These are phyloP conservation scores for Tautogolabrus adspersus DNA, from an alignment of 2,113 vertebrate genomes.

Conservation along the genomic window DNA sequence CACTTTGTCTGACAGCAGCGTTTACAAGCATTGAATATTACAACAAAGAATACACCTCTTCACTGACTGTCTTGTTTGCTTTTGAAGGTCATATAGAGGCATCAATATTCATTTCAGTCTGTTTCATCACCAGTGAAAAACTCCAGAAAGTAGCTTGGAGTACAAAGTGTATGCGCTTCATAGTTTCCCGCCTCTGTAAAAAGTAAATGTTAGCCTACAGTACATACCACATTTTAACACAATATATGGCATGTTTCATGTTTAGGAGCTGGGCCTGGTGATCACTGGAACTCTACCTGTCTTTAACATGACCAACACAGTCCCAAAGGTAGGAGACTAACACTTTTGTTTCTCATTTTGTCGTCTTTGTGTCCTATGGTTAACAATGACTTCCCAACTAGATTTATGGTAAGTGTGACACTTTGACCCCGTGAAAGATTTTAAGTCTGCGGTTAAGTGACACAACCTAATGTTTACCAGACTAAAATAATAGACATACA, in stretches of 20 bases:
- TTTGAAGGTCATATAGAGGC: too few relatives aligned
- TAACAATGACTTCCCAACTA: constrained; percentile 1
- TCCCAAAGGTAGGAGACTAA: constrained; percentile 62
- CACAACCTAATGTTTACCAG: constrained; percentile 50
- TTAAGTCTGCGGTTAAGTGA: constrained; percentile 28
- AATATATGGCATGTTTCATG: constrained; percentile 12
- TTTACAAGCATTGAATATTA: too few relatives aligned
- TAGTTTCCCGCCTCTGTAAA: background rate
- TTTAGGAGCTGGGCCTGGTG: constrained; percentile 90
- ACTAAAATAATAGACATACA: constrained; percentile 48
- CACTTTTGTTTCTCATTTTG: background rate
- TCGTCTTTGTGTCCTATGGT: constrained; percentile 23
- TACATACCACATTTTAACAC: background rate
- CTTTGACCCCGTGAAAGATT: constrained; percentile 35
- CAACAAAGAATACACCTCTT: too few relatives aligned
- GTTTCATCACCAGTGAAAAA: too few relatives aligned
- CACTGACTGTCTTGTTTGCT: too few relatives aligned
- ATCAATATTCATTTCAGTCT: too few relatives aligned
- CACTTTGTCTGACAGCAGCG: too few relatives aligned
- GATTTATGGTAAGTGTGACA: constrained; percentile 37
- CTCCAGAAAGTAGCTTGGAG: too few relatives aligned
- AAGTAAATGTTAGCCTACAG: background rate
- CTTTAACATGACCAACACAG: constrained; percentile 88
- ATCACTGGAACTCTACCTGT: constrained; percentile 94
- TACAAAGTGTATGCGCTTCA: too few relatives aligned